Evolutionary conservation across 1,140 invertebrate species (phyloP).

Genomic region (Thereuonema tuberculata): DNA sequence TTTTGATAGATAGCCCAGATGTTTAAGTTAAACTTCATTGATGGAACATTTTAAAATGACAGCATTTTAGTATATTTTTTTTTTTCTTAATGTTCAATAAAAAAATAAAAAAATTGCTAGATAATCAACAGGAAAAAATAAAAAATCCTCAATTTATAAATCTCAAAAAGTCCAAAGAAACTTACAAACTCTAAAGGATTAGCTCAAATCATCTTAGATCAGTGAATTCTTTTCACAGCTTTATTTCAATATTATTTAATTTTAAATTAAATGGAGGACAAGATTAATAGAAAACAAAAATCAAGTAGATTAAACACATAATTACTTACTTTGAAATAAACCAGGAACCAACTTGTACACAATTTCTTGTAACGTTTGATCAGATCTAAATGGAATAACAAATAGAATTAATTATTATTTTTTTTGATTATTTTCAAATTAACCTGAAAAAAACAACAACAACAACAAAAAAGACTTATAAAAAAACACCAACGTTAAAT

Average conservation of each 20-base stretch:
- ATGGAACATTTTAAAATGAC: not conserved
- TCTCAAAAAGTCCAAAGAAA: not conserved
- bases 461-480: too few species aligned
- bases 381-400: slow-evolving; percentile 46
- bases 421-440: too few species aligned
- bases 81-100: not conserved
- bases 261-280: not conserved
- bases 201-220: not conserved
- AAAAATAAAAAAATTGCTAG: too few species aligned
- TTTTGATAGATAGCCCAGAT: too few species aligned
- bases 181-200: not conserved
- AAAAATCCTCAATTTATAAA: not conserved
- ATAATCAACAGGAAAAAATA: too few species aligned
- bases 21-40: not conserved
- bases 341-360: slow-evolving; percentile 93
- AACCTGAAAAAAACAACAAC: too few species aligned
- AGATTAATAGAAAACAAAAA: slow-evolving; percentile 24
- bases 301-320: not conserved
- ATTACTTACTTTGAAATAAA: slow-evolving; percentile 54
- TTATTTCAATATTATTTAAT: not conserved
- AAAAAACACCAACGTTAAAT: too few species aligned
- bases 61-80: not conserved
- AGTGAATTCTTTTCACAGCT: not conserved
- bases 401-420: not conserved
- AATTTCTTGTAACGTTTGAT: slow-evolving; percentile 86